Conservation (phyloP, 92 coral and sea anemone genomes). For the Palythoa grandis region DNA sequence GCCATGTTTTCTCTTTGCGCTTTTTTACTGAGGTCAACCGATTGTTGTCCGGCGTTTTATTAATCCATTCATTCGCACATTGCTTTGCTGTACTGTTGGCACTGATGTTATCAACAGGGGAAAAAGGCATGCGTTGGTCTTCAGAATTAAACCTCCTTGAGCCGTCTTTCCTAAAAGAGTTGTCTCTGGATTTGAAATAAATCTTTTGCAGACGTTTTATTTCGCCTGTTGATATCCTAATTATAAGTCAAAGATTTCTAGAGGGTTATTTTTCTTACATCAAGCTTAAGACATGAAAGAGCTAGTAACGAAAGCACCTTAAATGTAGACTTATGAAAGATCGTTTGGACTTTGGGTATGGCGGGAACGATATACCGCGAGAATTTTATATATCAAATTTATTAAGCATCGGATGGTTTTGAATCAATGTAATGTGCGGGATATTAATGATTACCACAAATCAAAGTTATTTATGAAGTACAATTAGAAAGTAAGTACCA, state of each 20-base stretch:
- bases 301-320: no score
- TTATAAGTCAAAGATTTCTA: background rate
- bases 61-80: conserved; percentile 44
- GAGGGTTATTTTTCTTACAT: background rate
- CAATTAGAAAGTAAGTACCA: background rate
- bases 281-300: background rate
- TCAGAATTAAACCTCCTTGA: conserved; percentile 46
- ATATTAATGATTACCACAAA: background rate
- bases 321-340: background rate
- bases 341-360: background rate
- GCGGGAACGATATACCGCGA: background rate
- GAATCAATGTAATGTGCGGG: background rate
- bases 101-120: conserved; percentile 44
- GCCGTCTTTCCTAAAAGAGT: conserved; percentile 29
- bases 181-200: background rate
- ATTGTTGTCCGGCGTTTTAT: conserved; percentile 50
- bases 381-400: background rate
- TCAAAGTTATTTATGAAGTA: background rate
- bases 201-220: background rate
- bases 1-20: conserved; percentile 30
- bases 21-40: conserved; percentile 47
- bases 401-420: background rate
- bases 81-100: background rate
- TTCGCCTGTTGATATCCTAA: background rate
- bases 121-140: conserved; percentile 56